Base-by-base conservation (phyloP, 2,888 invertebrate species). In the Ophonus ardosiacus region DNA sequence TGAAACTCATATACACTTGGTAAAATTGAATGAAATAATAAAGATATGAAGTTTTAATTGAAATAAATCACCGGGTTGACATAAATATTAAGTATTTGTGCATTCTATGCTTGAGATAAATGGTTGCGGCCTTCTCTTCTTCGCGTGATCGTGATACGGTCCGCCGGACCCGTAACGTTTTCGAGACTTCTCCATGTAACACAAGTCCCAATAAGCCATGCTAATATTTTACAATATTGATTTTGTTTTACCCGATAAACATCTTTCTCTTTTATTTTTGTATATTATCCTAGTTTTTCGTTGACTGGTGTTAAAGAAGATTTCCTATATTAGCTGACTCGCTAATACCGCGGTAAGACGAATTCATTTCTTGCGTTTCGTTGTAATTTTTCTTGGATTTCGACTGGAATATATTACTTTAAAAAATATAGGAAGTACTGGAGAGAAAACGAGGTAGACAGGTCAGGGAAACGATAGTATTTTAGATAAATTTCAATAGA, bases 161-260 rank as follows among this genome's bases (percentile, higher is more conserved):
- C 74, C 10, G 74, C 18, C 74, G 24, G 78, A 78, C 18, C 17
- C 10, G 7, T 17, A 40, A 40, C 65, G 65, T 43, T 74, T 24
- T 74, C 74, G 13, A 40, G 78, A 24, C n/a, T 71, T 78, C 21
- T 57, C 24, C 56, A 56, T 51, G 8, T 51, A 76, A 15, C 56
- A 21, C n/a, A 51, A 78, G 31, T 24, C 7, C 78, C 78, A 78
- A 17, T 57, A 78, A 78, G 51, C 57, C 78, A 24, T 78, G 57
- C 24, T 57, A 57, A 78, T 78, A 78, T 78, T 78, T 78, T 57
- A 78, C 78, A 18, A 24, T 78, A 57, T 57, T 78, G 78, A 78
- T 78, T 78, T 78, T 78, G 57, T 78, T 78, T 51, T 76, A 76
- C 38, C n/a, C 21, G 21, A 13, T 78, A 78, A 78, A 21, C 78